These are phyloP conservation scores for Urocyon cinereoargenteus DNA, from an alignment of 2,797 vertebrate species.

Conservation along the genomic window DNA sequence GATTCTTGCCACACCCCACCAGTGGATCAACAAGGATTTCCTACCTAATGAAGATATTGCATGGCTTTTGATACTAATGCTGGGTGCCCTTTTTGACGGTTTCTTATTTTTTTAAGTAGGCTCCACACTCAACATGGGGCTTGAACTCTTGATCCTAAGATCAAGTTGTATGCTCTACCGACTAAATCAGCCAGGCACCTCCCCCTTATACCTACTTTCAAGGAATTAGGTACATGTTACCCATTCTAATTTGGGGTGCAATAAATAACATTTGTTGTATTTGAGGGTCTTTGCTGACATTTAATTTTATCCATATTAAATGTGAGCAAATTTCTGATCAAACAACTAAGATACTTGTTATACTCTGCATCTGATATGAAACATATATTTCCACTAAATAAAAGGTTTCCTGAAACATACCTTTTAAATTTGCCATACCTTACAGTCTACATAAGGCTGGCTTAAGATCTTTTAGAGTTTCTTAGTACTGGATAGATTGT, in stretches of 20 bases:
- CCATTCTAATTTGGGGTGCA: background rate
- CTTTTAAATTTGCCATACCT: conserved; percentile 4
- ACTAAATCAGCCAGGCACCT: background rate
- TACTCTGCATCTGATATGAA: background rate
- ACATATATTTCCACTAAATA: background rate
- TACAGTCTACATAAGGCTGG: background rate
- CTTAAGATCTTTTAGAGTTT: background rate
- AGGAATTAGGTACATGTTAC: background rate
- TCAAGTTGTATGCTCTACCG: background rate
- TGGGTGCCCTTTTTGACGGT: background rate
- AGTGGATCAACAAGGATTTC: background rate
- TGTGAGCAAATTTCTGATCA: background rate
- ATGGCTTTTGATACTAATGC: background rate
- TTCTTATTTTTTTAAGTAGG: background rate
- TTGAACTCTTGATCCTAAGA: background rate
- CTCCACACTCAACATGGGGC: background rate
- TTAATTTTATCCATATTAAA: conserved; percentile 40
- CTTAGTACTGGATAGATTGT: background rate
- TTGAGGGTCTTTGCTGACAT: background rate
- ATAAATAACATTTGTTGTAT: background rate
- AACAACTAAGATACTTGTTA: conserved; percentile 3
- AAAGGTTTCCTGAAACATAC: background rate
- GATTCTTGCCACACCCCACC: background rate
- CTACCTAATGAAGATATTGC: background rate
- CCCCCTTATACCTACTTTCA: background rate